Evolutionary conservation across 2,888 invertebrate species (phyloP).

Genomic region (Mimachlamys varia): DNA sequence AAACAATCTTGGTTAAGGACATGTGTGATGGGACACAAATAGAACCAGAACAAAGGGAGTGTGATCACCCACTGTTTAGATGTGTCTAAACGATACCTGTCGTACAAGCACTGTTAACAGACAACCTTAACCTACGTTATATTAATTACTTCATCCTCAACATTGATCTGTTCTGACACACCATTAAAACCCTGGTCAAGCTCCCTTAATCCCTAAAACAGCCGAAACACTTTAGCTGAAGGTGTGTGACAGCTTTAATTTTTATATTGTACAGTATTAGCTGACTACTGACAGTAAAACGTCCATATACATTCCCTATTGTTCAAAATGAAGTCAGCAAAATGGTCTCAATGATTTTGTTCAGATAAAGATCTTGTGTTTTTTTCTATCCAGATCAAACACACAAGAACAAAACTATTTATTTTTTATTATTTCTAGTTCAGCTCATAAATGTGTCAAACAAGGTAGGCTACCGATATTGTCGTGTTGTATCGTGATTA

Average conservation of each 20-base stretch:
- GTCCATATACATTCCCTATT: neutral
- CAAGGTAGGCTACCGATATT: neutral
- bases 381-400: slow-evolving; percentile 2
- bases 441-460: neutral
- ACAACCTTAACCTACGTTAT: too few species aligned
- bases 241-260: neutral
- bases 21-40: neutral
- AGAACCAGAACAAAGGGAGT: neutral
- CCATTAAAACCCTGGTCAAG: neutral
- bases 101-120: too few species aligned
- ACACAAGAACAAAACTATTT: slow-evolving; percentile 27
- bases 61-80: neutral
- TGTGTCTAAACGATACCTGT: too few species aligned
- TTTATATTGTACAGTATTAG: neutral
- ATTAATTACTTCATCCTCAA: too few species aligned
- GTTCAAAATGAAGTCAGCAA: slow-evolving; percentile 1
- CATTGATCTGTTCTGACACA: too few species aligned
- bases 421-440: slow-evolving; percentile 10
- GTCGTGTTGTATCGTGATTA: neutral
- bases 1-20: neutral
- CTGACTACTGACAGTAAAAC: neutral
- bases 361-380: slow-evolving; percentile 10
- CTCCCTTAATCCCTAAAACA: neutral
- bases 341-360: neutral
- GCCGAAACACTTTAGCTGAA: too few species aligned